A percentile compares a stretch with the other conserved stretches of the same genome.
These are phyloP conservation scores for Leucoptera coffeella DNA, from an alignment of 2,888 invertebrate genomes.

Conservation along the genomic window DNA sequence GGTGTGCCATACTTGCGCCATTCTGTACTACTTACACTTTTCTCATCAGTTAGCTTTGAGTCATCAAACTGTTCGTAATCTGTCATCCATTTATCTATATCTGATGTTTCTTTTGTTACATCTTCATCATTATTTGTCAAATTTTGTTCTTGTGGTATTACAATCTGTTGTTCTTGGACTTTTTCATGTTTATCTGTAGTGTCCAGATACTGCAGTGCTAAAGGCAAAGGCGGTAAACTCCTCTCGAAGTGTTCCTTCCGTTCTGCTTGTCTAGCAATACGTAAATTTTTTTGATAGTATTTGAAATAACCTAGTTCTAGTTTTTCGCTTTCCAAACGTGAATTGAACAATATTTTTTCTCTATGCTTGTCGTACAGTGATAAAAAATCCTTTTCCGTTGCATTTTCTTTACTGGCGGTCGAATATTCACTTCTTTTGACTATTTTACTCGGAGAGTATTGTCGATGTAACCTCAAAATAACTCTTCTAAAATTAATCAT, in stretches of 20 bases:
- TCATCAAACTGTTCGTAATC: slow-evolving; percentile 69
- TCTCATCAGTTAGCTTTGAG: slow-evolving; percentile 9
- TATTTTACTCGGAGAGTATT: too few relatives aligned
- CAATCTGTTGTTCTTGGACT: too few relatives aligned
- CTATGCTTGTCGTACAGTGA: slow-evolving; percentile 19
- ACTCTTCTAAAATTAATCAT: too few relatives aligned
- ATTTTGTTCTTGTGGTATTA: too few relatives aligned
- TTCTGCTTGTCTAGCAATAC: slow-evolving; percentile 15
- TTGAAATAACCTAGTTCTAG: slow-evolving; percentile 22
- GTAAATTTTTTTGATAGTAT: slow-evolving; percentile 21
- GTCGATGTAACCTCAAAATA: too few relatives aligned
- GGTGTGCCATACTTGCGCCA: slow-evolving; percentile 29
- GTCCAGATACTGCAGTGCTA: slow-evolving; percentile 48
- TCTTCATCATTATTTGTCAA: too few relatives aligned
- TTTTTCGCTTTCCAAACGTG: slow-evolving; percentile 32
- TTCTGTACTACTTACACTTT: slow-evolving; percentile 11
- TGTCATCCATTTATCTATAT: slow-evolving; percentile 62
- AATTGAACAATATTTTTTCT: slow-evolving; percentile 34
- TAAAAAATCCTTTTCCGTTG: slow-evolving; percentile 15
- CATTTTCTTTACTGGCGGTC: slow-evolving; percentile 8
- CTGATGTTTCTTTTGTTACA: too few relatives aligned
- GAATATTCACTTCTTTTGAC: too few relatives aligned
- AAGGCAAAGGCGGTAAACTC: slow-evolving; percentile 36
- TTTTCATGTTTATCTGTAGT: too few relatives aligned
- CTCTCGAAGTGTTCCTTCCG: slow-evolving; percentile 13